Percentiles rank a stretch among this genome's conserved stretches.
Evolutionary conservation across 2,113 vertebrate species (phyloP).

Genomic region (Sylvietta virens): DNA sequence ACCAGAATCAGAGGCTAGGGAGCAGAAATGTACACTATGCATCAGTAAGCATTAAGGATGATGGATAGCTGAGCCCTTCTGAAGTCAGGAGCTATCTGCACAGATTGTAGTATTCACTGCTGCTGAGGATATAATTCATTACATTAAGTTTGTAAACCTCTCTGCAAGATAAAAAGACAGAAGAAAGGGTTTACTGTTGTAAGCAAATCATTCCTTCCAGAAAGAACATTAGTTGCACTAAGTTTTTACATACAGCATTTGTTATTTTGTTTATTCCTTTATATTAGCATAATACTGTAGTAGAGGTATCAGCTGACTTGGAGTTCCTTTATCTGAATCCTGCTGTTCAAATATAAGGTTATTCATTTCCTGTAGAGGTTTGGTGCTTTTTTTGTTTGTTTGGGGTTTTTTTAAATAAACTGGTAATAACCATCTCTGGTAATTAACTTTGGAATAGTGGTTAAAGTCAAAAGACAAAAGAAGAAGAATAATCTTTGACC

Average conservation of each 20-base stretch:
- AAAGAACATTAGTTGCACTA: neutral
- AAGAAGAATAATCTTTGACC: neutral
- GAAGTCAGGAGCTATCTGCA: neutral
- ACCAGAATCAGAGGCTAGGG: neutral
- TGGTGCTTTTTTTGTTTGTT: neutral
- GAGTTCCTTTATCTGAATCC: neutral
- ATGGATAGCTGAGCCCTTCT: neutral
- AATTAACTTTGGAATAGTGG: neutral
- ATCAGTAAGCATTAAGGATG: neutral
- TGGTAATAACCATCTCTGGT: neutral
- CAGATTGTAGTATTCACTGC: neutral
- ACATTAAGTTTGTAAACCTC: neutral
- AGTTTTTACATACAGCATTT: neutral
- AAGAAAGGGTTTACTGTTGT: neutral
- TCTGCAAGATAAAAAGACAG: neutral
- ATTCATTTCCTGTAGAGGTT: neutral
- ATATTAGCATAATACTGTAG: neutral
- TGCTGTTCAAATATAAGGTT: neutral
- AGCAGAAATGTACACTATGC: neutral
- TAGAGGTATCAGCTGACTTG: neutral
- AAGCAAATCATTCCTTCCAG: neutral
- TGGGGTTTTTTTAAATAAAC: neutral
- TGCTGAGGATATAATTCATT: neutral
- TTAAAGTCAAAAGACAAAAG: neutral
- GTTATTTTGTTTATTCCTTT: neutral